Conservation (phyloP, 2,113 vertebrate species). For the Cochlearius cochlearius region DNA sequence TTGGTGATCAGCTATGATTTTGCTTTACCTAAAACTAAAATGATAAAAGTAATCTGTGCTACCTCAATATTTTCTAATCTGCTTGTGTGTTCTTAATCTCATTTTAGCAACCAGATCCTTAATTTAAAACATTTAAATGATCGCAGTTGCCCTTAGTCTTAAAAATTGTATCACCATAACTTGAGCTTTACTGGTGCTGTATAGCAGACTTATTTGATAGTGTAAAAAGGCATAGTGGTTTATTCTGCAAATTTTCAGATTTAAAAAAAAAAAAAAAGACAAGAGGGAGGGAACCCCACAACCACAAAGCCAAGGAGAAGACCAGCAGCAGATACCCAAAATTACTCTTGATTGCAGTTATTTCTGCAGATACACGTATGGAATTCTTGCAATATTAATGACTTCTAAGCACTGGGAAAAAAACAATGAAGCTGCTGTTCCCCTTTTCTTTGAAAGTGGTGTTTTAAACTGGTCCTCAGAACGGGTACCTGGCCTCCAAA, state of each 20-base stretch:
- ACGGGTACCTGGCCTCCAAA: neutral
- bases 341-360: neutral
- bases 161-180: neutral
- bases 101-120: neutral
- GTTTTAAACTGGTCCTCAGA: neutral
- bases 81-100: slow-evolving; percentile 54
- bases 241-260: neutral
- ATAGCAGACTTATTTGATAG: neutral
- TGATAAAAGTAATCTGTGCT: slow-evolving; percentile 31
- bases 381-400: neutral
- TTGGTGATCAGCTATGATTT: slow-evolving; percentile 7
- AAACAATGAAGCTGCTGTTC: neutral
- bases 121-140: neutral
- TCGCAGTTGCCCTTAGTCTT: neutral
- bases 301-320: neutral
- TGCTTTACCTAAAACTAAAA: slow-evolving; percentile 12
- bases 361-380: neutral
- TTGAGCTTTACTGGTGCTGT: neutral
- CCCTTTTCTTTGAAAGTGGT: neutral
- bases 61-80: slow-evolving; percentile 52
- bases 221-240: neutral
- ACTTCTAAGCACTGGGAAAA: neutral
- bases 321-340: neutral
- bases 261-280: too few species aligned
- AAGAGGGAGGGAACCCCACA: neutral